Percentiles rank a stretch among this genome's conserved stretches.
Evolutionary conservation across 2,797 vertebrate species (phyloP).

Genomic region (Sciurus vulgaris): DNA sequence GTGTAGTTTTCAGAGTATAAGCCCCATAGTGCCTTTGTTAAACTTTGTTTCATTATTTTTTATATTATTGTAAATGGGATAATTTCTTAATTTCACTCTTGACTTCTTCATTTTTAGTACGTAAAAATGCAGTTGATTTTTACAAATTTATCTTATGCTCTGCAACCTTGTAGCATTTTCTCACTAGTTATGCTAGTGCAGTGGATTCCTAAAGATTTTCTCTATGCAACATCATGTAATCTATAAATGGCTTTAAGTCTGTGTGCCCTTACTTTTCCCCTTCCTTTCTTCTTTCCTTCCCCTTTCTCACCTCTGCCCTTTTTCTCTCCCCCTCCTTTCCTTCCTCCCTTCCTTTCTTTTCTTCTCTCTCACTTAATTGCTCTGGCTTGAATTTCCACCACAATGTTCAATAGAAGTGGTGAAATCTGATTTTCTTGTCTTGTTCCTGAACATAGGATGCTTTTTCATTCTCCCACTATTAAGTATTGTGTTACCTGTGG

Average conservation of each 20-base stretch:
- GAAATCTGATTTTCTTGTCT: not conserved
- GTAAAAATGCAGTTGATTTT: not conserved
- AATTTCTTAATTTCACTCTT: no score
- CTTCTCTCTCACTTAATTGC: not conserved
- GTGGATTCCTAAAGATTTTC: not conserved
- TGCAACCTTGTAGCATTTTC: not conserved
- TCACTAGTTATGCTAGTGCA: not conserved
- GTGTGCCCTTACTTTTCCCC: no score
- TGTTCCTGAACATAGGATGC: not conserved
- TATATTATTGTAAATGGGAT: not conserved
- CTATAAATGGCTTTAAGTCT: not conserved
- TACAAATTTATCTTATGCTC: not conserved
- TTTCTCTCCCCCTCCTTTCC: no score
- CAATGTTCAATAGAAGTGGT: not conserved
- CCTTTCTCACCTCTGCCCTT: no score
- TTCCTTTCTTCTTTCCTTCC: no score
- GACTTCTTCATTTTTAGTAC: not conserved
- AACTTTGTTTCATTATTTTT: not conserved
- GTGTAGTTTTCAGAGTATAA: no score
- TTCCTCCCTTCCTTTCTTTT: not conserved
- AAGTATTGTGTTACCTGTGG: not conserved
- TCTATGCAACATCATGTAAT: not conserved
- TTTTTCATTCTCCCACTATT: not conserved
- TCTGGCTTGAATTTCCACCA: not conserved
- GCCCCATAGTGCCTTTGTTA: no score